Percentiles rank a stretch among this genome's conserved stretches.
Evolutionary conservation across 2,797 vertebrate species (phyloP).

Genomic region (Diplodus puntazzo): DNA sequence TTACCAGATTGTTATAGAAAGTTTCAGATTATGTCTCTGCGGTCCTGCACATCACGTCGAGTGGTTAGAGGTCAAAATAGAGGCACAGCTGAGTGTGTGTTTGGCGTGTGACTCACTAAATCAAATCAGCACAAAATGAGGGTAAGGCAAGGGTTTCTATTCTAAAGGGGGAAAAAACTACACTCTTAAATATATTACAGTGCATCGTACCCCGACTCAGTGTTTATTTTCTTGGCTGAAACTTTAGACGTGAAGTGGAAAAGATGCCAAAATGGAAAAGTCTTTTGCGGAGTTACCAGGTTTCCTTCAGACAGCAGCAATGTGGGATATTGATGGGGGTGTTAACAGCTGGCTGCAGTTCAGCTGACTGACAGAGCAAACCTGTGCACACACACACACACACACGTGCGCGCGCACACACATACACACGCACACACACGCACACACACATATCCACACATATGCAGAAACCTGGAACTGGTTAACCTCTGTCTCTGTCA

Average conservation of each 20-base stretch:
- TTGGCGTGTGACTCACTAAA: not conserved
- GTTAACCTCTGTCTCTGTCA: constrained; percentile 70
- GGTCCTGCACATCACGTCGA: not conserved
- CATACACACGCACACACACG: constrained; percentile 17
- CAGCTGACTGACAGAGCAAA: constrained; percentile 55
- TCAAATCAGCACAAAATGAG: constrained; percentile 25
- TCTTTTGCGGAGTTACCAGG: constrained; percentile 38
- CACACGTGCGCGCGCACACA: constrained; percentile 4
- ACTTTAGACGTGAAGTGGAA: constrained; percentile 37
- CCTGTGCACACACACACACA: constrained; percentile 38
- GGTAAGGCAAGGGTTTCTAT: not conserved
- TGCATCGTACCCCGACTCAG: constrained; percentile 15
- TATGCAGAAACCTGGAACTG: constrained; percentile 69
- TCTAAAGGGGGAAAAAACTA: not conserved
- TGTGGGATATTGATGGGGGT: constrained; percentile 51
- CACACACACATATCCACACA: constrained; percentile 38
- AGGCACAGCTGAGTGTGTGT: constrained; percentile 7
- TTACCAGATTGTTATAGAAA: not conserved
- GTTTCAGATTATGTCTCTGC: not conserved
- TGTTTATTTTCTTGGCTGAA: constrained; percentile 49
- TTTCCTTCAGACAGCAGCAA: constrained; percentile 47
- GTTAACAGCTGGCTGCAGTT: constrained; percentile 75
- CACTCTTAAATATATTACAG: constrained; percentile 14
- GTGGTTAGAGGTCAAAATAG: constrained; percentile 29
- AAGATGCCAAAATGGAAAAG: constrained; percentile 44